Percentiles rank a stretch among this genome's conserved stretches.
These are phyloP conservation scores for Thymelicus acteon DNA, from an alignment of 2,888 invertebrate species.

Conservation along the genomic window DNA sequence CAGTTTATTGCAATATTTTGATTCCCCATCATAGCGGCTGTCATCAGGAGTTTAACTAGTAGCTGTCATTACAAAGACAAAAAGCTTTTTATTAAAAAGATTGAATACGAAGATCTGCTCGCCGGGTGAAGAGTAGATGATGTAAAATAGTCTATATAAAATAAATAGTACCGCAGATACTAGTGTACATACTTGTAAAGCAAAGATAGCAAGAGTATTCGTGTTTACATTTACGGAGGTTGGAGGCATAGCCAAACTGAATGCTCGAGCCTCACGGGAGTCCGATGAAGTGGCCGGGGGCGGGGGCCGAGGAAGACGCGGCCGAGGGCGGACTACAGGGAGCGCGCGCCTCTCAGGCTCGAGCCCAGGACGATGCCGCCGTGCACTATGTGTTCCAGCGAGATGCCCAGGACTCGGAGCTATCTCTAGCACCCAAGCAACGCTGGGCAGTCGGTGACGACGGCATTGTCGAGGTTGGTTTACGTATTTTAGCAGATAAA, in stretches of 20 bases:
- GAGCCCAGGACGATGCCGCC: slow-evolving; percentile 93
- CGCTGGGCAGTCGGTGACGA: slow-evolving; percentile 97
- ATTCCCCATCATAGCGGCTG: slow-evolving; percentile 81
- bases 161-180: slow-evolving; percentile 55
- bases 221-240: slow-evolving; percentile 68
- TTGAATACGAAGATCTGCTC: slow-evolving; percentile 55
- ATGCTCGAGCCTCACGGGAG: slow-evolving; percentile 85
- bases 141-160: slow-evolving; percentile 64
- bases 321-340: slow-evolving; percentile 82
- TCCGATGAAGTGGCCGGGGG: slow-evolving; percentile 92
- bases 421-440: slow-evolving; percentile 90
- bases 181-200: slow-evolving; percentile 52
- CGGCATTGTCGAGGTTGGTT: slow-evolving; percentile 92
- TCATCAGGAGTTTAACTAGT: slow-evolving; percentile 72
- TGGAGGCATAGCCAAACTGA: slow-evolving; percentile 76
- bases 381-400: slow-evolving; percentile 96
- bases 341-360: slow-evolving; percentile 88
- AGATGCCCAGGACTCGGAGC: slow-evolving; percentile 92
- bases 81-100: slow-evolving; percentile 66
- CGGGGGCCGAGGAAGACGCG: slow-evolving; percentile 87
- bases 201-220: slow-evolving; percentile 56
- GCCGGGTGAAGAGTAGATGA: slow-evolving; percentile 59
- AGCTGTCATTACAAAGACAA: slow-evolving; percentile 76
- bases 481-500: slow-evolving; percentile 29
- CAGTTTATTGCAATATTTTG: slow-evolving; percentile 83